Evolutionary conservation across 2,797 vertebrate genomes (phyloP).

Genomic region (Catostomus latipinnis): DNA sequence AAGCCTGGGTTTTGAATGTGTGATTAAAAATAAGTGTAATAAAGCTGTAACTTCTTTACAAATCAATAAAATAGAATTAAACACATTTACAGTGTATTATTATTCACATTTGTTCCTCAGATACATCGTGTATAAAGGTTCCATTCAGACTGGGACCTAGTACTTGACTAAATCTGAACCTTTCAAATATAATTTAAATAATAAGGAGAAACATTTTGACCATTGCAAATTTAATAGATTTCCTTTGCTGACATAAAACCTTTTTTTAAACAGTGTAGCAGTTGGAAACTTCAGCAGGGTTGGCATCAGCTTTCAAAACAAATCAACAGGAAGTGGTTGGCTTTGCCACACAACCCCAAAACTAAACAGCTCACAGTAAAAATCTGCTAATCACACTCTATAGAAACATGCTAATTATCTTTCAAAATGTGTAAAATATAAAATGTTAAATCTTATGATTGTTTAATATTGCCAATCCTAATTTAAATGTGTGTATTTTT

Average conservation of each 20-base stretch:
- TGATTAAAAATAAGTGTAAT: constrained; percentile 3
- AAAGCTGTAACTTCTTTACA: neutral
- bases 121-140: neutral
- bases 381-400: neutral
- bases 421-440: neutral
- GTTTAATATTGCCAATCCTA: too few relatives aligned
- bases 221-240: neutral
- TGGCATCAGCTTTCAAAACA: constrained; percentile 52
- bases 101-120: neutral
- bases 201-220: neutral
- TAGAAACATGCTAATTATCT: neutral
- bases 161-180: too few relatives aligned
- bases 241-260: neutral
- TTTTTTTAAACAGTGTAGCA: neutral
- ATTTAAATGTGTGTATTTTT: too few relatives aligned
- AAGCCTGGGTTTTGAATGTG: neutral
- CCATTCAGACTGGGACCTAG: too few relatives aligned
- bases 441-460: neutral
- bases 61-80: neutral
- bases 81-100: neutral
- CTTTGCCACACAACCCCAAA: constrained; percentile 58
- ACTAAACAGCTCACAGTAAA: neutral
- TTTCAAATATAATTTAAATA: constrained; percentile 1
- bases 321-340: constrained; percentile 70
- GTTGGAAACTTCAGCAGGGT: constrained; percentile 13